Evolutionary conservation across 2,797 vertebrate genomes (phyloP), one percentile per base, ranked within the genome.

Genomic region (Sorex maritimensis): DNA sequence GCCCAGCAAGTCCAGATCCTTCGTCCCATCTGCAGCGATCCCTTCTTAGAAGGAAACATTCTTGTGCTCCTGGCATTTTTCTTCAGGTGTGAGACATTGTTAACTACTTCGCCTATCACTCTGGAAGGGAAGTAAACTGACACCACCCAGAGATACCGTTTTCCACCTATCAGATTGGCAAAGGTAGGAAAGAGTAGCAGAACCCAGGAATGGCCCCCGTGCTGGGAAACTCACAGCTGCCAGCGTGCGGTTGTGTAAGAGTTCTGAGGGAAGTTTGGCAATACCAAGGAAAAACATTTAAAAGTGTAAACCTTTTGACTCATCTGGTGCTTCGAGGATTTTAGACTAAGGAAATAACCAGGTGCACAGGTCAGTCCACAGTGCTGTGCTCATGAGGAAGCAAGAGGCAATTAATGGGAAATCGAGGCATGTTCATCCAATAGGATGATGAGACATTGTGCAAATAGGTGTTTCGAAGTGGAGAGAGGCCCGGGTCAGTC

Each of bases 151-250:
- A 91, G 63, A 44, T 30, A 79, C 5, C 11, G 9, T 83, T 91
- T 96, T 74, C 86, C 71, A 34, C 67, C 90, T 88, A 88, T 95
- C 88, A 81, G 95, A 92, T 88, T 92, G 93, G 95, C 94, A 92
- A 82, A 69, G 7, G 79, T 13, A 72, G 79, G 58, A 58, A 72
- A 61, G 24, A 91, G 24, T 24, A 38, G 44, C 34, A 44, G 74
- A 67, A 65, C 23, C 65, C 21, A 88, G 81, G 38, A 17, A 8
- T 93, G 94, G 81, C 34, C 13, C 12, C 12, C 28, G 11, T 52
- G 15, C 74, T 4, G 5, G 73, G 49, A 89, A 86, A 10, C 71
- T 34, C 24, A 9, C 13, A 44, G 79, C 90, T 73, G n/a, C 21
- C 78, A 38, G 75, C 13, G 0, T 46, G 41, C 26, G 14, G 1